These are phyloP conservation scores for Paramormyrops hopkinsi DNA, from an alignment of 2,797 vertebrate genomes.

Conservation along the genomic window DNA sequence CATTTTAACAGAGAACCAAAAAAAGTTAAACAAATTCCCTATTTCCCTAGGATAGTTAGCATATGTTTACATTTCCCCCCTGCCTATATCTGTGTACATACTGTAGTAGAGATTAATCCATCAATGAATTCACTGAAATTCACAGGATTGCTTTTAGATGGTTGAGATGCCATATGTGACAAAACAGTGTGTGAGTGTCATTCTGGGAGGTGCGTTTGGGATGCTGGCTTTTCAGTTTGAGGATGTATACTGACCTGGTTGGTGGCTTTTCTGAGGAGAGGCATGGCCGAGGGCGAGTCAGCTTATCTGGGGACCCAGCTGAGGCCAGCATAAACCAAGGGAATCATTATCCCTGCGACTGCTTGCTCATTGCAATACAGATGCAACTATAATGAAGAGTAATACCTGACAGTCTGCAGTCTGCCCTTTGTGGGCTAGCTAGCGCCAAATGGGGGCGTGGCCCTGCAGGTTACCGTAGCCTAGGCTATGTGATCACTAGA, in stretches of 20 bases:
- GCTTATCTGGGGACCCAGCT: not conserved
- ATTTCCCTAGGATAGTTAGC: not conserved
- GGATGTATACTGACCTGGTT: not conserved
- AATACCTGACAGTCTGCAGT: not conserved
- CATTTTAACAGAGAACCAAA: slow-evolving; percentile 21
- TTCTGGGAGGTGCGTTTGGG: not conserved
- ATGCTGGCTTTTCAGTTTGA: not conserved
- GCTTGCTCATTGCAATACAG: not conserved
- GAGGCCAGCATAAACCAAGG: not conserved
- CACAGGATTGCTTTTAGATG: not conserved
- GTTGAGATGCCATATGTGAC: not conserved
- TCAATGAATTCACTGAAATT: not conserved
- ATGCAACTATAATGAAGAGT: not conserved
- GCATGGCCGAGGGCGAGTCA: not conserved
- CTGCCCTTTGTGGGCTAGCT: not conserved
- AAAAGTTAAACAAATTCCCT: slow-evolving; percentile 15
- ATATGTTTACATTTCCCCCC: not conserved
- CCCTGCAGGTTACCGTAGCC: not conserved
- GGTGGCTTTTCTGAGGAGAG: not conserved
- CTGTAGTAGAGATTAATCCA: not conserved
- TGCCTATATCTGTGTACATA: not conserved
- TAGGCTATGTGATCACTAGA: not conserved
- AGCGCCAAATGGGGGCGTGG: not conserved
- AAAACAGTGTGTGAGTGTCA: not conserved
- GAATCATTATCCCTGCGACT: not conserved